Percentiles rank a stretch among this genome's conserved stretches.
phyloP scores from a whole-genome alignment of 2,888 invertebrate genomes.

The Phortica okadai region DNA sequence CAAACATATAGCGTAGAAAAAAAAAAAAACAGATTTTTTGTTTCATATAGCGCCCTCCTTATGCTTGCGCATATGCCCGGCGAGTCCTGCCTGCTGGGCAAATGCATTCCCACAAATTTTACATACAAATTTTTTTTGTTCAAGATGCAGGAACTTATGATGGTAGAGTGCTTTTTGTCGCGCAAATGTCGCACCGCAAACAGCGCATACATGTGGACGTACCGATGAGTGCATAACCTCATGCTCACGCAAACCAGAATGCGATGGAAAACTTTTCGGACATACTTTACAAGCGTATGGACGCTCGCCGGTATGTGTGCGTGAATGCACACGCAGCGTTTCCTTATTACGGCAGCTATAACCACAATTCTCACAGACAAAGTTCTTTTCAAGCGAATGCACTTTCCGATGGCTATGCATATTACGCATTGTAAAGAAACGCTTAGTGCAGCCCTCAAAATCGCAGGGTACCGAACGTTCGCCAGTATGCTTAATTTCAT shows the following conservation, averaged over 20 bases:
- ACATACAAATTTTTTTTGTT: constrained; percentile 70
- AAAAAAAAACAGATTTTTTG: too few relatives aligned
- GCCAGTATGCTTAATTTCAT: constrained; percentile 61
- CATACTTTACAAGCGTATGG: constrained; percentile 66
- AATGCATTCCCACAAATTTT: constrained; percentile 70
- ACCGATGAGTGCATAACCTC: constrained; percentile 70
- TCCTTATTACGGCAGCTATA: constrained; percentile 66
- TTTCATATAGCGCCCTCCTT: constrained; percentile 28
- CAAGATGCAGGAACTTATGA: constrained; percentile 68
- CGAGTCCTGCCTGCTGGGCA: constrained; percentile 72
- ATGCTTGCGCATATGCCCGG: constrained; percentile 74
- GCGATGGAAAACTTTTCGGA: constrained; percentile 65
- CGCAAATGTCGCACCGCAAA: constrained; percentile 67
- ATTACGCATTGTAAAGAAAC: constrained; percentile 60
- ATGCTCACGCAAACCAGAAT: constrained; percentile 66
- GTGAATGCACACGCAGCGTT: constrained; percentile 64
- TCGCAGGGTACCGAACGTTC: constrained; percentile 61
- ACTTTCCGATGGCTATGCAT: constrained; percentile 63
- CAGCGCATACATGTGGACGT: constrained; percentile 63
- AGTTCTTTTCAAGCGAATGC: constrained; percentile 65
- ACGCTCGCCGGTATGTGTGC: constrained; percentile 70
- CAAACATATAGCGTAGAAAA: too few relatives aligned
- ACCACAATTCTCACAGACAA: constrained; percentile 70
- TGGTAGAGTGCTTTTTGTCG: constrained; percentile 68
- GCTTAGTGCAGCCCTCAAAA: constrained; percentile 65